Percentiles rank a stretch among this genome's conserved stretches.
phyloP scores from a whole-genome alignment of 1,140 invertebrate species.

The Chlorops oryzae region DNA sequence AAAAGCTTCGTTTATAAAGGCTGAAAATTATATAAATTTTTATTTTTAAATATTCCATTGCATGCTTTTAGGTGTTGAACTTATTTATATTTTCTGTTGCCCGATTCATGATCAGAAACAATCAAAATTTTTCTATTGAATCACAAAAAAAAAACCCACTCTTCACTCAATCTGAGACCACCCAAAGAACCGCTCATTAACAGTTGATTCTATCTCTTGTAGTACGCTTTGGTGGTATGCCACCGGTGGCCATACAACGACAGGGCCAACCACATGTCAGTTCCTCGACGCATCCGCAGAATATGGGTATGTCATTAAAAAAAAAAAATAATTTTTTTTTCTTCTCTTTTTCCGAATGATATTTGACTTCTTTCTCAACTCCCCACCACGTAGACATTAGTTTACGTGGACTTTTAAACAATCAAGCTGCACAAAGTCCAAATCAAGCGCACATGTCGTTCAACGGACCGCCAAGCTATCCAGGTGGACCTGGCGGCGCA shows the following conservation, averaged over 20 bases:
- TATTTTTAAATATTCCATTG: constrained; percentile 9
- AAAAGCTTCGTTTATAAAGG: neutral
- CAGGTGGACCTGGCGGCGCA: constrained; percentile 39
- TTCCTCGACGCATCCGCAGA: constrained; percentile 47
- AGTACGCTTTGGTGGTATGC: constrained; percentile 44
- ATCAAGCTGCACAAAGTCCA: constrained; percentile 45
- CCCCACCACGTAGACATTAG: constrained; percentile 33
- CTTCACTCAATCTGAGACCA: neutral
- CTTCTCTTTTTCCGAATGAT: neutral
- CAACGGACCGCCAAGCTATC: constrained; percentile 43
- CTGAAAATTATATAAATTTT: constrained; percentile 1
- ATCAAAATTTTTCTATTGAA: too few species aligned
- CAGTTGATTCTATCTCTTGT: neutral
- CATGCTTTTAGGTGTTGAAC: constrained; percentile 9
- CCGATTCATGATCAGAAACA: neutral
- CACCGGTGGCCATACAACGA: constrained; percentile 41
- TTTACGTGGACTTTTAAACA: constrained; percentile 42
- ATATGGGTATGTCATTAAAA: constrained; percentile 38
- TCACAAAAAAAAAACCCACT: too few species aligned
- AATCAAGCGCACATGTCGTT: constrained; percentile 39
- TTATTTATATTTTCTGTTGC: neutral
- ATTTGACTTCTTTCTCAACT: neutral
- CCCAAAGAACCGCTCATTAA: neutral
- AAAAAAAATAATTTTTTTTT: neutral
- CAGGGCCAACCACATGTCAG: constrained; percentile 46